A percentile compares a stretch with the other conserved stretches of the same genome.
Evolutionary conservation across 1,140 invertebrate genomes (phyloP).

Genomic region (Sesamia nonagrioides): DNA sequence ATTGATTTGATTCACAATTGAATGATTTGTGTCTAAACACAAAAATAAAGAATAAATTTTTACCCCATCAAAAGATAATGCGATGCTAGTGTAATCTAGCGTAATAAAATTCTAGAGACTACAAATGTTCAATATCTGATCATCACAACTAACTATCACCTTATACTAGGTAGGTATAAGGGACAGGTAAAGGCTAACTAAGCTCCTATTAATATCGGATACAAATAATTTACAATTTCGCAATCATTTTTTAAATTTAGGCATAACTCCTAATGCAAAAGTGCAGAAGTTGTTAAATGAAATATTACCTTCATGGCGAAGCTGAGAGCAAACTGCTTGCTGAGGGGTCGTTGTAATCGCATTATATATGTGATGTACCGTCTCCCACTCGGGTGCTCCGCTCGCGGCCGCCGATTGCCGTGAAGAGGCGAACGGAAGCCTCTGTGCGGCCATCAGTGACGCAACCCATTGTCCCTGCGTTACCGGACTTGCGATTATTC

Average conservation of each 20-base stretch:
- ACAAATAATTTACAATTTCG: too few relatives aligned
- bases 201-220: too few relatives aligned
- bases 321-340: slow-evolving; percentile 79
- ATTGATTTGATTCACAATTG: too few relatives aligned
- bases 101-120: too few relatives aligned
- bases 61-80: too few relatives aligned
- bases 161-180: too few relatives aligned
- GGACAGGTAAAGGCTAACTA: too few relatives aligned
- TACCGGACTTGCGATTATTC: slow-evolving; percentile 31
- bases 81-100: too few relatives aligned
- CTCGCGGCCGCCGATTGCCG: slow-evolving; percentile 65
- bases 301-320: slow-evolving; percentile 82
- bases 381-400: slow-evolving; percentile 73
- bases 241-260: neutral
- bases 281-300: slow-evolving; percentile 35
- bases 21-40: too few relatives aligned
- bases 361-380: slow-evolving; percentile 74
- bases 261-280: slow-evolving; percentile 12
- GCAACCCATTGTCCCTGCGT: slow-evolving; percentile 80
- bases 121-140: too few relatives aligned
- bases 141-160: too few relatives aligned
- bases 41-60: too few relatives aligned
- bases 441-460: slow-evolving; percentile 71
- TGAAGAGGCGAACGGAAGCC: slow-evolving; percentile 80
- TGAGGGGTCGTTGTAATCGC: slow-evolving; percentile 67